Evolutionary conservation across 35 echinoderm and acorn worm species (phyloP).

Genomic region (Chiridota heheva): DNA sequence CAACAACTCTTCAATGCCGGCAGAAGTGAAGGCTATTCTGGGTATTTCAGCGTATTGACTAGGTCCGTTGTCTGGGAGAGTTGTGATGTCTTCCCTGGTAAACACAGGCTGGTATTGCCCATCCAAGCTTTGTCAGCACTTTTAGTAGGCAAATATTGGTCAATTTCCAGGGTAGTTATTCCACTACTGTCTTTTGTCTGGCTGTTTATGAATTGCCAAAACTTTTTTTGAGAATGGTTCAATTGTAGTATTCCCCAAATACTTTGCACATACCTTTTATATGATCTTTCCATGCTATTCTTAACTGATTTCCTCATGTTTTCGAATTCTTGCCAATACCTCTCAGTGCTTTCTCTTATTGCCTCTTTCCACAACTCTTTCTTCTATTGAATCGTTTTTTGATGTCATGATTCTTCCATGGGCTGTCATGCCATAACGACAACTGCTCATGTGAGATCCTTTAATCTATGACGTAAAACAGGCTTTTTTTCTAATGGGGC

Average conservation of each 20-base stretch:
- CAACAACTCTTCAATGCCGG: neutral
- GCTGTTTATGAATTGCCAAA: constrained; percentile 43
- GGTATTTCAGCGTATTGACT: constrained; percentile 12
- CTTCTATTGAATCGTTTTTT: constrained; percentile 34
- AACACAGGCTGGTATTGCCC: constrained; percentile 6
- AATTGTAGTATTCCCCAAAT: constrained; percentile 15
- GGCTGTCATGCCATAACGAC: constrained; percentile 29
- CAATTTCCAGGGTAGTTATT: constrained; percentile 5
- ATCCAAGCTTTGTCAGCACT: neutral
- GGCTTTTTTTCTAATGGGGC: constrained; percentile 6
- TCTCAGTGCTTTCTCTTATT: constrained; percentile 23
- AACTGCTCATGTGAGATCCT: constrained; percentile 5
- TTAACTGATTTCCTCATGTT: constrained; percentile 19
- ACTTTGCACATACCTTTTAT: constrained; percentile 24
- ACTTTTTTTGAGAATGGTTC: constrained; percentile 33
- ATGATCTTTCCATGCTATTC: too few species aligned
- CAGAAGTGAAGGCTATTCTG: neutral
- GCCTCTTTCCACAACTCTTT: constrained; percentile 31
- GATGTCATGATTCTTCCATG: constrained; percentile 31
- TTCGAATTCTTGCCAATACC: constrained; percentile 25
- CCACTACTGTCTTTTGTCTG: constrained; percentile 30
- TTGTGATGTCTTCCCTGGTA: neutral
- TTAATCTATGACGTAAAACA: constrained; percentile 27
- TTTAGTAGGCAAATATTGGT: neutral
- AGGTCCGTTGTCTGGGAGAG: neutral